Base-by-base conservation (phyloP, 2,797 vertebrate species). In the Pseudochirops corinnae region DNA sequence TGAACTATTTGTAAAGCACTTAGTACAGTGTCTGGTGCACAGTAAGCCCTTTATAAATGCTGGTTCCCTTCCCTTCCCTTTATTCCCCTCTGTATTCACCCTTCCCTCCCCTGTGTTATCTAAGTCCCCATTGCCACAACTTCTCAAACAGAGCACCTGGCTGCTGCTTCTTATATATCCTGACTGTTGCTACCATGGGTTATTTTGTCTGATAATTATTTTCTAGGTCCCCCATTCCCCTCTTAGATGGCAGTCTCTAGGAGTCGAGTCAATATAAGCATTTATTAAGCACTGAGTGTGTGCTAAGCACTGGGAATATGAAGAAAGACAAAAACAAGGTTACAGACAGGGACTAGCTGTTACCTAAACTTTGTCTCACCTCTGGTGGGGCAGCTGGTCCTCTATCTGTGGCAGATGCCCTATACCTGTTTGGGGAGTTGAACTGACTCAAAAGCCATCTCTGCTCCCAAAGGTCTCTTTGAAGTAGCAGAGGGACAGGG, bases 131-230 rank as follows among this genome's bases (percentile, higher is more conserved):
- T 87, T 87, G 39, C 39, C 9, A 39, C n/a, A 39, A 67, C 31
- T 67, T n/a, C 33, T 67, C 33, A 67, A 10, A 29, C 57, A 0
- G n/a, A 39, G 18, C 67, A 0, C 67, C 18, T 5, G 26, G 39
- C 39, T 87, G 39, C 39, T 10, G 0, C 39, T 50, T 67, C 31
- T 67, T 87, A 12, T 11, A 24, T 21, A 9, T 4, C 1, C 39
- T 46, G 26, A 39, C 18, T 3, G 2, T 39, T 0, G n/a, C n/a
- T 7, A 4, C n/a, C n/a, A 7, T 9, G n/a, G 21, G 18, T 24
- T 39, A 46, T 82, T 82, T 46, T 39, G 67, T 39, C 18, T 9
- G 33, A 82, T 31, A 12, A 29, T 60, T 60, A 60, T 31, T 33
- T 33, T 62, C 52, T 62, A 62, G n/a, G 16, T 21, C 5, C 16